phyloP scores from a whole-genome alignment of 2,797 vertebrate genomes.

The Aplochiton taeniatus region DNA sequence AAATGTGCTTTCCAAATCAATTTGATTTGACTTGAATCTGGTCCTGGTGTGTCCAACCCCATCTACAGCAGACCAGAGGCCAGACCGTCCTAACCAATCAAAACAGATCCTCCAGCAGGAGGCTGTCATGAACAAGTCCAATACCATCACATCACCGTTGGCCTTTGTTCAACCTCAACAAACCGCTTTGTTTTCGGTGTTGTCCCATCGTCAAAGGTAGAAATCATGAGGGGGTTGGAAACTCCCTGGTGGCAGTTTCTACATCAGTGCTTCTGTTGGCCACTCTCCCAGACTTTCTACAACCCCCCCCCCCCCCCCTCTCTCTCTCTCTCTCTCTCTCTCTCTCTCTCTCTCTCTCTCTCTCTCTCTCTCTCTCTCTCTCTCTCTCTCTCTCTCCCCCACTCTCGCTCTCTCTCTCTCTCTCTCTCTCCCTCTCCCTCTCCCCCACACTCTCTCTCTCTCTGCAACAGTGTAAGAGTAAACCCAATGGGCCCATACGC shows the following conservation, averaged over 20 bases:
- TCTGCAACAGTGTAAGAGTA: background rate
- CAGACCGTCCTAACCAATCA: too few species aligned
- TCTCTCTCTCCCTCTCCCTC: background rate
- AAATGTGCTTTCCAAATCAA: too few species aligned
- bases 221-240: slow-evolving; percentile 59
- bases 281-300: slow-evolving; percentile 55
- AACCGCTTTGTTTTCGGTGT: slow-evolving; percentile 6
- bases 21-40: too few species aligned
- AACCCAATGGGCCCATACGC: too few species aligned
- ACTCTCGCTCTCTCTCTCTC: background rate
- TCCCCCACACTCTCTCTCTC: too few species aligned
- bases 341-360: slow-evolving; percentile 9
- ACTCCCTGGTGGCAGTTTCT: slow-evolving; percentile 65
- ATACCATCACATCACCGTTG: too few species aligned
- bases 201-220: slow-evolving; percentile 18
- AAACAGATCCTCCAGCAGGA: too few species aligned
- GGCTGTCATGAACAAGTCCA: too few species aligned
- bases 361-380: background rate
- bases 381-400: background rate
- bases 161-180: slow-evolving; percentile 20
- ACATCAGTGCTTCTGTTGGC: slow-evolving; percentile 58
- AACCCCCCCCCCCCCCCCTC: background rate
- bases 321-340: too few species aligned
- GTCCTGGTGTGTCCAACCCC: too few species aligned
- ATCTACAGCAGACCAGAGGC: too few species aligned